Percentiles rank a stretch among this genome's conserved stretches.
phyloP scores from a whole-genome alignment of 2,888 invertebrate species.

The Meandrusa payeni region DNA sequence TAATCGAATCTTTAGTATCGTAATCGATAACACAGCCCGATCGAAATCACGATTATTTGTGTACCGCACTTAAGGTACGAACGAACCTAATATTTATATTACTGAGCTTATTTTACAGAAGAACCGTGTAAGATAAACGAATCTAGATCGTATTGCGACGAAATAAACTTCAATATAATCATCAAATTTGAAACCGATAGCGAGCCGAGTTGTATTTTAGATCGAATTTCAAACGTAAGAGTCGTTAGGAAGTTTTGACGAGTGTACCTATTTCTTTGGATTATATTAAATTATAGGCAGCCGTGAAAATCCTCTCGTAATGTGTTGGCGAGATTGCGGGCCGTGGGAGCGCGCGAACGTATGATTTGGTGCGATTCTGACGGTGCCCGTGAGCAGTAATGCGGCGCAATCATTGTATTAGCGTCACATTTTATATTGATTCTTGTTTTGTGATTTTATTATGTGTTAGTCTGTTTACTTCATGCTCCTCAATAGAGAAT shows the following conservation, averaged over 20 bases:
- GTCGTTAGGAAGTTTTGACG: slow-evolving; percentile 42
- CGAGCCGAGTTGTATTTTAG: slow-evolving; percentile 25
- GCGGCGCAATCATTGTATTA: slow-evolving; percentile 72
- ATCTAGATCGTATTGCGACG: slow-evolving; percentile 41
- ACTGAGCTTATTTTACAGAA: slow-evolving; percentile 34
- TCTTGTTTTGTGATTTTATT: slow-evolving; percentile 45
- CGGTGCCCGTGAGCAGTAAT: slow-evolving; percentile 67
- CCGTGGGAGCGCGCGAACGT: slow-evolving; percentile 71
- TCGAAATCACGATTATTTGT: slow-evolving; percentile 75
- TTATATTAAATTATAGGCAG: slow-evolving; percentile 80
- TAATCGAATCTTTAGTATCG: slow-evolving; percentile 73
- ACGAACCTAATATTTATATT: slow-evolving; percentile 1
- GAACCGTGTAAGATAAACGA: slow-evolving; percentile 24
- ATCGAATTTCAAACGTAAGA: slow-evolving; percentile 38
- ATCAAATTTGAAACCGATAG: slow-evolving; percentile 29
- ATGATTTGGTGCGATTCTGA: slow-evolving; percentile 66
- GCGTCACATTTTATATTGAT: slow-evolving; percentile 67
- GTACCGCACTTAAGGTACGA: slow-evolving; percentile 31
- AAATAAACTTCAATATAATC: slow-evolving; percentile 30
- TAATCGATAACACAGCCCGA: slow-evolving; percentile 75
- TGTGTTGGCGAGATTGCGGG: slow-evolving; percentile 71
- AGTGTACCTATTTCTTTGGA: slow-evolving; percentile 77
- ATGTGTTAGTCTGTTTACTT: too few relatives aligned
- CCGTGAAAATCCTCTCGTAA: slow-evolving; percentile 78
- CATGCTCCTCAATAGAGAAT: too few relatives aligned